Conservation (phyloP, 53 echinoderm and acorn worm species). For the Arbacia lixula region DNA sequence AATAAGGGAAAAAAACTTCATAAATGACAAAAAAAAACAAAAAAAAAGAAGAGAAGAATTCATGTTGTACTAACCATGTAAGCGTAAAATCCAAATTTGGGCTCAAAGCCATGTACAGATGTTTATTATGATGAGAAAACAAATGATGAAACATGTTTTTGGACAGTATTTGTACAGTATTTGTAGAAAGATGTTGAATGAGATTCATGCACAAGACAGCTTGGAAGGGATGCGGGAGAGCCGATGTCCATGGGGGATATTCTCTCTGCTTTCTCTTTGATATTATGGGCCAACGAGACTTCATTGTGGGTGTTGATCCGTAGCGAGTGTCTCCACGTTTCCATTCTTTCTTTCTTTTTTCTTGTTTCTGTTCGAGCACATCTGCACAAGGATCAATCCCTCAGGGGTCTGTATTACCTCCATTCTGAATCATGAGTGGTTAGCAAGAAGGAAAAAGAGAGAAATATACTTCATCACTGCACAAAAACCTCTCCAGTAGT, state of each 20-base stretch:
- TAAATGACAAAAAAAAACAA: constrained; percentile 2
- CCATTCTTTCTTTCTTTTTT: no score
- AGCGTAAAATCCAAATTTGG: constrained; percentile 34
- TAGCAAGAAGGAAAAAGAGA: no score
- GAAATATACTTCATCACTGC: no score
- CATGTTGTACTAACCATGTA: constrained; percentile 56
- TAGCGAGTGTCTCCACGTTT: no score
- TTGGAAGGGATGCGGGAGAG: constrained; percentile 30
- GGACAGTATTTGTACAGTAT: constrained; percentile 65
- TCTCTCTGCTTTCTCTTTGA: constrained; percentile 18
- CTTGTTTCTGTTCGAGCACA: constrained; percentile 22
- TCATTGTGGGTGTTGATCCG: no score
- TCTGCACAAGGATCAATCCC: no score
- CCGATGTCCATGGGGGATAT: constrained; percentile 16
- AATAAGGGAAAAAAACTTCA: background rate
- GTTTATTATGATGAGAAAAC: constrained; percentile 51
- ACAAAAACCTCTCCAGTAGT: no score
- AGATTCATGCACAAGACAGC: constrained; percentile 47
- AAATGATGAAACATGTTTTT: background rate
- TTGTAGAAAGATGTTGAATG: constrained; percentile 57
- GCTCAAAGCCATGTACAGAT: constrained; percentile 53
- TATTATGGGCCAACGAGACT: no score
- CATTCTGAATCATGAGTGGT: no score
- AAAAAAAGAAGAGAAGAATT: constrained; percentile 40
- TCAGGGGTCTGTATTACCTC: no score